Conservation (phyloP, 2,888 invertebrate genomes). For the Meliscaeva auricollis region DNA sequence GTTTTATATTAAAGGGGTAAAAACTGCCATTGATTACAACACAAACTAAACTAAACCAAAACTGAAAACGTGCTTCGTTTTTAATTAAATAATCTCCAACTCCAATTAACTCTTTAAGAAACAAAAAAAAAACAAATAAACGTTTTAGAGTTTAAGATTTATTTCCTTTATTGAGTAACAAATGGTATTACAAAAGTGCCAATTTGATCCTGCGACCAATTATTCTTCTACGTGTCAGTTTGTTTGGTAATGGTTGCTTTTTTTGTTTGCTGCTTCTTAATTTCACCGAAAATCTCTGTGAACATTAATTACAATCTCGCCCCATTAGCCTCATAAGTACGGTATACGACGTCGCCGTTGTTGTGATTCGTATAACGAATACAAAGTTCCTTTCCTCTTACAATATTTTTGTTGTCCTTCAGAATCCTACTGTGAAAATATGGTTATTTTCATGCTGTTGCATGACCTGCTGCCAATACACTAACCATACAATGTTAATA, state of each 20-base stretch:
- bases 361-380: background rate
- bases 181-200: slow-evolving; percentile 41
- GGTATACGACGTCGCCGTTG: no score
- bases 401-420: slow-evolving; percentile 14
- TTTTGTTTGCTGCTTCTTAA: slow-evolving; percentile 11
- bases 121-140: background rate
- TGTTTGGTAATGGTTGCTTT: slow-evolving; percentile 26
- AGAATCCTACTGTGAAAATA: slow-evolving; percentile 33
- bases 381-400: background rate
- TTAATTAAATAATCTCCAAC: background rate
- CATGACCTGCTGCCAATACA: slow-evolving; percentile 33
- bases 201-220: slow-evolving; percentile 35
- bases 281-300: slow-evolving; percentile 50
- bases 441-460: slow-evolving; percentile 44
- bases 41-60: no score
- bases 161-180: slow-evolving; percentile 6
- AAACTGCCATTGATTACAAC: no score
- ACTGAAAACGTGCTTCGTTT: no score
- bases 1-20: no score
- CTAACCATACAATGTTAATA: slow-evolving; percentile 10
- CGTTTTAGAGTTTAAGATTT: background rate
- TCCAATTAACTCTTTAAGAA: background rate
- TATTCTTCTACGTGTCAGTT: slow-evolving; percentile 22
- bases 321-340: slow-evolving; percentile 57
- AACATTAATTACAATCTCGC: slow-evolving; percentile 68